Evolutionary conservation across 2,113 vertebrate species (phyloP).

Genomic region (Theristicus caerulescens): DNA sequence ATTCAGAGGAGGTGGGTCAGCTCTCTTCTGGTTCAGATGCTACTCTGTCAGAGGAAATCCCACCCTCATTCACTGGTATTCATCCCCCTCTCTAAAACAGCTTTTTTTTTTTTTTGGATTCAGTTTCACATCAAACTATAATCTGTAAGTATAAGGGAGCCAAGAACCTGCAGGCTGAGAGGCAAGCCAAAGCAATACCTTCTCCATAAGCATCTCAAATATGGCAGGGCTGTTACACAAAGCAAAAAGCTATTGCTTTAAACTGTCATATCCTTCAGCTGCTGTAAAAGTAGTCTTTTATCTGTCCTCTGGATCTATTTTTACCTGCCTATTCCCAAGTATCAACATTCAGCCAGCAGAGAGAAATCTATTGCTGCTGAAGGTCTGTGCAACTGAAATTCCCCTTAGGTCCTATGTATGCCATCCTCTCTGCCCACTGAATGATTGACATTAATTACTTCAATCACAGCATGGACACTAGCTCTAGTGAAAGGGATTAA

Average conservation of each 20-base stretch:
- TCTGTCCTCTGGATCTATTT: conserved; percentile 41
- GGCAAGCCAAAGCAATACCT: conserved; percentile 24
- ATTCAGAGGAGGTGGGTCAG: neutral
- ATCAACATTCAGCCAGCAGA: neutral
- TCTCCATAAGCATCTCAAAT: neutral
- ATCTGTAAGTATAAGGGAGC: conserved; percentile 24
- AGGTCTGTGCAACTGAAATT: neutral
- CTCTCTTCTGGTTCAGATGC: neutral
- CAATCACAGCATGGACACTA: conserved; percentile 36
- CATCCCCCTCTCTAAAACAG: neutral
- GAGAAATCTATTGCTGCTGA: conserved; percentile 19
- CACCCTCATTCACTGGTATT: neutral
- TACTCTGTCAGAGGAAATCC: neutral
- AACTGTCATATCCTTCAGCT: conserved; percentile 32
- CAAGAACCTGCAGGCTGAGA: conserved; percentile 23
- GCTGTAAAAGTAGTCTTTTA: conserved; percentile 32
- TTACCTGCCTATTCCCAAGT: conserved; percentile 5
- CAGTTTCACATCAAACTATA: conserved; percentile 4
- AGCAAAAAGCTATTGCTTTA: conserved; percentile 36
- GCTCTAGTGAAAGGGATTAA: neutral
- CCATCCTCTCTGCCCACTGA: neutral
- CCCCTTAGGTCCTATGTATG: neutral
- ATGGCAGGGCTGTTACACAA: neutral
- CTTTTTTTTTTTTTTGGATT: neutral
- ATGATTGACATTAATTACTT: conserved; percentile 59